Base-by-base conservation (phyloP, 2,888 invertebrate genomes). In the Drosophila tripunctata region DNA sequence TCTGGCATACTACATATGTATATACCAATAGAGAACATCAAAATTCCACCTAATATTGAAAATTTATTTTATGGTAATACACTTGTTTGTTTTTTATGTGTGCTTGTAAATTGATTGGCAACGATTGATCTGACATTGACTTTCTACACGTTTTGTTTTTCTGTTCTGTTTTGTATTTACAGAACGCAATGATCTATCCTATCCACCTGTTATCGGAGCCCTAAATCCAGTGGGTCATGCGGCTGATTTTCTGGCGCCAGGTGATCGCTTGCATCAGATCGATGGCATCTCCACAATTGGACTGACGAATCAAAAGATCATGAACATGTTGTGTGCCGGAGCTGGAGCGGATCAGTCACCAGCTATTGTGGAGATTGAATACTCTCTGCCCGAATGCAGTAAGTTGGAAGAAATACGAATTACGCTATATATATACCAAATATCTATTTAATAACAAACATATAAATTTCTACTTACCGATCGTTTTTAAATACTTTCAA, bases 361-460 rank as follows among this genome's bases (percentile, higher is more conserved):
- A 54, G 95, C 96, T 6, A 93, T 95, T n/a, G 92, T 97, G 83
- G 96, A 96, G 92, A 94, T 96, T 71, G 96, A 96, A 89, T 97
- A 96, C 91, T 95, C 95, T 67, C 93, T 96, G 89, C 96, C 96
- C 22, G 95, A 95, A 88, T 94, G 95, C 91, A 94, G 96, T 96
- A 90, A 94, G 93, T 92, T n/a, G 7, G 0, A 31, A 33, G 8
- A 5, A 7, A 8, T 3, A 1, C n/a, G n/a, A n/a, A n/a, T n/a
- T n/a, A n/a, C n/a, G n/a, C n/a, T n/a, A n/a, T n/a, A n/a, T n/a
- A n/a, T n/a, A n/a, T n/a, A n/a, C n/a, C n/a, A n/a, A n/a, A n/a
- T n/a, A n/a, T n/a, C n/a, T n/a, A n/a, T n/a, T n/a, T n/a, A n/a
- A n/a, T n/a, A n/a, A n/a, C n/a, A 7, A 27, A 7, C 24, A 24